These are phyloP conservation scores for Neria commutata DNA, from an alignment of 2,888 invertebrate species.

Conservation along the genomic window DNA sequence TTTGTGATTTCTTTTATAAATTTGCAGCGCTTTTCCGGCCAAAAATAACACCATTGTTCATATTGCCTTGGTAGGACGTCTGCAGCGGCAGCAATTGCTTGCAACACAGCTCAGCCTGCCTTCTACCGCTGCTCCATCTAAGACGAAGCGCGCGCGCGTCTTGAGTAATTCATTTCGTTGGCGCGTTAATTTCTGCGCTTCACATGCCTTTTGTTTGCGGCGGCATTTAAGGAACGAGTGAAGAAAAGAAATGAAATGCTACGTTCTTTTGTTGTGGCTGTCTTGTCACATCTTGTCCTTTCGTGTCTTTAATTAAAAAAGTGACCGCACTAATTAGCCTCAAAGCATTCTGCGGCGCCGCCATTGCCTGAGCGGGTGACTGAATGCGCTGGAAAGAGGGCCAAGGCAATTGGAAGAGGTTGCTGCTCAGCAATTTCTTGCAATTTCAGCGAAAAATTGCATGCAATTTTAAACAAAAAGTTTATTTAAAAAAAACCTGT, in stretches of 20 bases:
- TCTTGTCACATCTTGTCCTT: slow-evolving; percentile 47
- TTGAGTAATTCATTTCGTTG: slow-evolving; percentile 32
- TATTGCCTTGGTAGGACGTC: slow-evolving; percentile 26
- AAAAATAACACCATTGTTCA: slow-evolving; percentile 12
- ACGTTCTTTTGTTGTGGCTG: slow-evolving; percentile 30
- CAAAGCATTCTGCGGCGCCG: no score
- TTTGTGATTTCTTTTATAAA: background rate
- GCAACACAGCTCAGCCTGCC: no score
- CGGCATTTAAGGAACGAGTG: slow-evolving; percentile 17
- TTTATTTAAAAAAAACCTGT: no score
- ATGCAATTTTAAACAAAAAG: no score
- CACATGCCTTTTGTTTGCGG: slow-evolving; percentile 19
- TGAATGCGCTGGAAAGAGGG: no score
- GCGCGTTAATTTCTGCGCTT: slow-evolving; percentile 32
- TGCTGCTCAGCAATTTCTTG: no score
- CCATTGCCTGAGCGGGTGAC: no score
- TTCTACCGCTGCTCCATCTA: slow-evolving; percentile 34
- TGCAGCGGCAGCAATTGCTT: slow-evolving; percentile 36
- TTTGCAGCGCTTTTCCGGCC: background rate
- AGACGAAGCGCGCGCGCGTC: slow-evolving; percentile 8
- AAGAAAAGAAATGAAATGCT: background rate
- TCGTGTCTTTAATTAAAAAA: slow-evolving; percentile 57
- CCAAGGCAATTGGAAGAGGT: no score
- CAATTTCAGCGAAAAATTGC: no score
- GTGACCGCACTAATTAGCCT: slow-evolving; percentile 62